phyloP scores from a whole-genome alignment of 2,113 vertebrate species.

The Sardina pilchardus region DNA sequence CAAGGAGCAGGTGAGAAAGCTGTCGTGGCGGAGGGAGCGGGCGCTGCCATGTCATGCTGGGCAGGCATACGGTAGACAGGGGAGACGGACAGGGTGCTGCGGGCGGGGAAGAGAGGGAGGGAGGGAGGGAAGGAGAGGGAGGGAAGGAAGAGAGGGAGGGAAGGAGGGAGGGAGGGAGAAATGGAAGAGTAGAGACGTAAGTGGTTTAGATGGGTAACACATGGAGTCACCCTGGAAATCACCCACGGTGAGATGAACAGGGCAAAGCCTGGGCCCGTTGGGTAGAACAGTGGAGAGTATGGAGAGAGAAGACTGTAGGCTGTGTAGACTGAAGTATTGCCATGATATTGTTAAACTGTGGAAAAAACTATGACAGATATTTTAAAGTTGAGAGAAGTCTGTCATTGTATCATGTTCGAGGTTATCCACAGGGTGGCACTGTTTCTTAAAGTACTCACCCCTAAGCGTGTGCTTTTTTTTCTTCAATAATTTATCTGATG shows the following conservation, averaged over 20 bases:
- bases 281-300: neutral
- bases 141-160: neutral
- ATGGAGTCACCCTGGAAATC: neutral
- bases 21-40: conserved; percentile 27
- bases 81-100: neutral
- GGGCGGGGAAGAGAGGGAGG: neutral
- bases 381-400: neutral
- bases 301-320: neutral
- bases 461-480: neutral
- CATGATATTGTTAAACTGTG: neutral
- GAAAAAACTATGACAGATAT: neutral
- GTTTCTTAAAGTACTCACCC: conserved; percentile 28
- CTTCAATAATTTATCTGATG: neutral
- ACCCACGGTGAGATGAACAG: neutral
- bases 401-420: neutral
- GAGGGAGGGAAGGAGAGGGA: neutral
- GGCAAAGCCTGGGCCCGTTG: neutral
- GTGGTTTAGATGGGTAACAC: conserved; percentile 6
- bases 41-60: neutral
- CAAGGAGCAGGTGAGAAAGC: conserved; percentile 80
- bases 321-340: neutral
- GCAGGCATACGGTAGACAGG: neutral
- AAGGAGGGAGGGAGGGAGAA: neutral
- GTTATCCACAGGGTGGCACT: conserved; percentile 58
- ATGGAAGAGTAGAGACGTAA: neutral